Percentiles rank a stretch among this genome's conserved stretches.
These are phyloP conservation scores for Crypturellus tataupa DNA, from an alignment of 2,797 vertebrate genomes.

Conservation along the genomic window DNA sequence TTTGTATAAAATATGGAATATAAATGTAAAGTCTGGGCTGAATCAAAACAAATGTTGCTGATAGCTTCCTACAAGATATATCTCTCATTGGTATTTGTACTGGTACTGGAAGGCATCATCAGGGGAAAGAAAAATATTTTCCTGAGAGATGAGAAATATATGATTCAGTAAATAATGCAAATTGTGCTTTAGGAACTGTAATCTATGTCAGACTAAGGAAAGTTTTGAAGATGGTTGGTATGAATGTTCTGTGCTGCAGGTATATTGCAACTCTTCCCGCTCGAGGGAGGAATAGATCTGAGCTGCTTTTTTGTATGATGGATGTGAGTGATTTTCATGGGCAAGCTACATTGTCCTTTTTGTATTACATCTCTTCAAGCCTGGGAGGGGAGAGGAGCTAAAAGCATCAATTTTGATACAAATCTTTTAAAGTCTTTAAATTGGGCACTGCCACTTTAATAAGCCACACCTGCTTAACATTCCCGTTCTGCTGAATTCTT, in stretches of 20 bases:
- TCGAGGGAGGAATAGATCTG: constrained; percentile 34
- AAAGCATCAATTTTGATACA: constrained; percentile 75
- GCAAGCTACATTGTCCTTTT: constrained; percentile 64
- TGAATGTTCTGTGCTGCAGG: not conserved
- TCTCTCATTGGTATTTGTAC: not conserved
- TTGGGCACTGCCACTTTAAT: constrained; percentile 76
- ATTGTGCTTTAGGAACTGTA: not conserved
- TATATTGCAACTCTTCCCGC: not conserved
- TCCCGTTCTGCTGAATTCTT: constrained; percentile 72
- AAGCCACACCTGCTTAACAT: constrained; percentile 76
- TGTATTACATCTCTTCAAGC: constrained; percentile 32
- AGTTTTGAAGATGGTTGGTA: constrained; percentile 52
- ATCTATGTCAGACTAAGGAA: not conserved
- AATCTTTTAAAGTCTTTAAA: constrained; percentile 74
- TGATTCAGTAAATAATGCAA: not conserved
- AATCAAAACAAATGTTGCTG: not conserved
- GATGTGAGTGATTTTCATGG: constrained; percentile 74
- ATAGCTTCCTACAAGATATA: not conserved
- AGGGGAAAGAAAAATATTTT: constrained; percentile 12
- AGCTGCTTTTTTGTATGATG: constrained; percentile 69
- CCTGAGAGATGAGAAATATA: not conserved
- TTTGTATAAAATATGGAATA: not conserved
- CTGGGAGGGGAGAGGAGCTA: constrained; percentile 58
- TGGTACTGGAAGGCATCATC: not conserved
- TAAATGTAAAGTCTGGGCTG: not conserved